Base-by-base conservation (phyloP, 53 echinoderm and acorn worm genomes). In the Mesocentrotus franciscanus region DNA sequence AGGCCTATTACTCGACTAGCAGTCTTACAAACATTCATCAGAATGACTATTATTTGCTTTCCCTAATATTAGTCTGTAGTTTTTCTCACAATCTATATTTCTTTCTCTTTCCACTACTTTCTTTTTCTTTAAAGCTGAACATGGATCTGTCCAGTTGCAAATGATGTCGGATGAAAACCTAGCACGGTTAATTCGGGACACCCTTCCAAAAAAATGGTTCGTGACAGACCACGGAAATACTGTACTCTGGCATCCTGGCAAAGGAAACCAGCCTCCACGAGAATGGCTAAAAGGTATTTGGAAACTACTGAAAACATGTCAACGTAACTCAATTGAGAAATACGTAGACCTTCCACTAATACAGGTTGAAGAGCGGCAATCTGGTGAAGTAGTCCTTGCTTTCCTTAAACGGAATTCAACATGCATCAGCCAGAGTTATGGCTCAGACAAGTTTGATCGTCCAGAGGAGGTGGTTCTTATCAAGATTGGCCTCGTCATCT, bases 271-370 rank as follows among this genome's bases (percentile, higher is more conserved):
- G 4, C 92, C 92, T 71, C 92, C 92, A 33, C 66, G 33, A 17
- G 92, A 27, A 71, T 92, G 92, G 92, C 92, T 92, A 24, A 10
- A 92, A 35, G 55, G 72, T 18, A 71, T 92, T 11, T 92, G 92
- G 92, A 35, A 92, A 6, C 56, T 92, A 14, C 60, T 90, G 59
- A 61, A 61, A 13, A 90, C 90, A 61, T 32, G 20, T 59, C 1
- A 32, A 92, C 92, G 92, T 33, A 68, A 71, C 72, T 62, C 62
- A 62, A n/a, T 90, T 90, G 90, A 59, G 7, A 90, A 16, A 29
- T 90, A 60, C n/a, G 61, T 58, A 30, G 61, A 27, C 32, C 90
- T 90, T 59, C 90, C 90, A n/a, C 29, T 90, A 60, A 90, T 90
- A 60, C 92, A 92, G 66, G 68, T 92, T 35, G 55, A 68, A 32